These are phyloP conservation scores for Benthochromis sp. DNA, from an alignment of 2,113 vertebrate species.

Conservation along the genomic window DNA sequence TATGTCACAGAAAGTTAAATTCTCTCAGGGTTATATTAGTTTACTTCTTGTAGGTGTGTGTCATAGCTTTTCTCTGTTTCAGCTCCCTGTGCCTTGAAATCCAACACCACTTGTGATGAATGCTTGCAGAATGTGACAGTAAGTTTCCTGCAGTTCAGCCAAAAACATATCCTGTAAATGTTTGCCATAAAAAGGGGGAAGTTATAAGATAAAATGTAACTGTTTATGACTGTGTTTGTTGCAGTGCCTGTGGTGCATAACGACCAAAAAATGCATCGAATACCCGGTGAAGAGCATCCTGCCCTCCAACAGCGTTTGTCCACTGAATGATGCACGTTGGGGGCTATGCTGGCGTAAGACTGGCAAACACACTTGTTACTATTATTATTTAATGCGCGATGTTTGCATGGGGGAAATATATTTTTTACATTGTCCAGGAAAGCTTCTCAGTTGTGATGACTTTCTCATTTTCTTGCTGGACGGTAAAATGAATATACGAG, in stretches of 20 bases:
- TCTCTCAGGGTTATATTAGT: not conserved
- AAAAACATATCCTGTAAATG: not conserved
- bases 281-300: conserved; percentile 82
- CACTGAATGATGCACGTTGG: conserved; percentile 82
- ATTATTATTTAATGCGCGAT: not conserved
- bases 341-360: conserved; percentile 91
- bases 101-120: conserved; percentile 79
- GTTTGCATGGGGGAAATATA: not conserved
- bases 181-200: not conserved
- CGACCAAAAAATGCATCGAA: conserved; percentile 71
- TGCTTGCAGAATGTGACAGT: conserved; percentile 84
- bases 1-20: not conserved
- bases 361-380: not conserved
- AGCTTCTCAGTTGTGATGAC: not conserved
- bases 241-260: conserved; percentile 91
- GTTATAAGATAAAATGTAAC: not conserved
- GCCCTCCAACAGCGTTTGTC: conserved; percentile 73
- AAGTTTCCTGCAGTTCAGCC: conserved; percentile 40
- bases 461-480: not conserved
- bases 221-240: not conserved
- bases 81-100: conserved; percentile 69
- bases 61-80: not conserved
- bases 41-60: not conserved
- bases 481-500: not conserved
- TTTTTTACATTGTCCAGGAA: not conserved